phyloP scores from a whole-genome alignment of 2,888 invertebrate species.

The Trimorus sp. region DNA sequence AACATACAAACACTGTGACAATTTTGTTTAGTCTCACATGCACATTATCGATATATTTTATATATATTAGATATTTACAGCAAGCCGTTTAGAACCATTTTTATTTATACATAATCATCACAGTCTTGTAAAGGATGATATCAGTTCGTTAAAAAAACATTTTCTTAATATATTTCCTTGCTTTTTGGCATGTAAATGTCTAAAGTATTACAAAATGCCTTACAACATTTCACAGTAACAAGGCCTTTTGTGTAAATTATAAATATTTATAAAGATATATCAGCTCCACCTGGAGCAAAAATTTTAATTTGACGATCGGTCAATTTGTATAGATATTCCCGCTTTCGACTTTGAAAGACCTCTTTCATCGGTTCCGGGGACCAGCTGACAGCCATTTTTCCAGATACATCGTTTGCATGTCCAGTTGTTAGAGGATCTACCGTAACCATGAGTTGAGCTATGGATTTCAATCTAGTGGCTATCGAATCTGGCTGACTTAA shows the following conservation, averaged over 20 bases:
- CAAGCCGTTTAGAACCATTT: too few relatives aligned
- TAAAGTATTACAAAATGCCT: conserved; percentile 17
- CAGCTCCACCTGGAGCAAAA: conserved; percentile 85
- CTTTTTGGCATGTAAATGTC: background rate
- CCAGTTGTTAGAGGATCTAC: conserved; percentile 88
- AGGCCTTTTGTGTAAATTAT: background rate
- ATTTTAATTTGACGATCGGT: conserved; percentile 89
- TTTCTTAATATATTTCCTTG: background rate
- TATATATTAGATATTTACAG: too few relatives aligned
- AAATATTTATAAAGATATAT: conserved; percentile 32
- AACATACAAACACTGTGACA: too few relatives aligned
- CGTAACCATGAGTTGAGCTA: conserved; percentile 85
- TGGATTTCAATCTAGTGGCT: conserved; percentile 85
- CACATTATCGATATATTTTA: too few relatives aligned
- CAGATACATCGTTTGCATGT: conserved; percentile 88
- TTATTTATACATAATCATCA: conserved; percentile 11
- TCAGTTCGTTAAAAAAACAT: conserved; percentile 4
- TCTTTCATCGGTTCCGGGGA: conserved; percentile 71
- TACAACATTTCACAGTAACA: conserved; percentile 6
- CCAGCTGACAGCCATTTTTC: conserved; percentile 84
- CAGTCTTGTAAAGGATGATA: conserved; percentile 23
- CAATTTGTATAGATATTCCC: conserved; percentile 86
- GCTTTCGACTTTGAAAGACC: conserved; percentile 73
- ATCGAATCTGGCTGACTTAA: conserved; percentile 81
- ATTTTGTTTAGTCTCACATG: too few relatives aligned